These are phyloP conservation scores for Chrysolina americana DNA, from an alignment of 2,888 invertebrate species.

Conservation along the genomic window DNA sequence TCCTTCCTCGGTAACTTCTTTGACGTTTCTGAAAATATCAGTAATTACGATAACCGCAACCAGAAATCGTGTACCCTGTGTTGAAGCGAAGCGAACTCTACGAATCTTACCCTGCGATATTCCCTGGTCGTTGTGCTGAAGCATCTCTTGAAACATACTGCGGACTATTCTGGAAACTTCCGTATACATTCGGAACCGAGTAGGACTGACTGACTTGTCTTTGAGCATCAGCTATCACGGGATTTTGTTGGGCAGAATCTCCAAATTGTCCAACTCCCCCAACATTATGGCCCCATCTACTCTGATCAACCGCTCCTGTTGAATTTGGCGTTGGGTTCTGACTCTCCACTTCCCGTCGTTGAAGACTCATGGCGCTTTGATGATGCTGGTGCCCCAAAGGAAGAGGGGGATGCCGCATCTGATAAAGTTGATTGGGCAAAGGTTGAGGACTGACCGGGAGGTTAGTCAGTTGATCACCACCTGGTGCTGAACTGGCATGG, in stretches of 20 bases:
- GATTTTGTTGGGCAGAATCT: not conserved
- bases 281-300: not conserved
- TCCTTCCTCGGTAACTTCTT: slow-evolving; percentile 31
- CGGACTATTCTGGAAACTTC: not conserved
- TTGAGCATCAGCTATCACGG: not conserved
- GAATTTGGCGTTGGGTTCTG: not conserved
- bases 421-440: not conserved
- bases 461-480: not conserved
- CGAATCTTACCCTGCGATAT: not conserved
- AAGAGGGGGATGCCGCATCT: slow-evolving; percentile 1
- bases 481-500: not conserved
- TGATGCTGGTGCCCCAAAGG: not conserved
- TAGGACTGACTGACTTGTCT: slow-evolving; percentile 3
- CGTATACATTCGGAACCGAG: slow-evolving; percentile 11
- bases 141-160: not conserved
- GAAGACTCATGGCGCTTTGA: slow-evolving; percentile 9
- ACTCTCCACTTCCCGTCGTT: not conserved
- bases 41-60: not conserved
- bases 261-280: not conserved
- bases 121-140: not conserved
- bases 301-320: not conserved
- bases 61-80: not conserved
- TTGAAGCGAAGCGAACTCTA: not conserved
- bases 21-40: slow-evolving; percentile 30
- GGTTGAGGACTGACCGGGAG: not conserved